These are phyloP conservation scores for Passer domesticus DNA, from an alignment of 2,113 vertebrate species.

Conservation along the genomic window DNA sequence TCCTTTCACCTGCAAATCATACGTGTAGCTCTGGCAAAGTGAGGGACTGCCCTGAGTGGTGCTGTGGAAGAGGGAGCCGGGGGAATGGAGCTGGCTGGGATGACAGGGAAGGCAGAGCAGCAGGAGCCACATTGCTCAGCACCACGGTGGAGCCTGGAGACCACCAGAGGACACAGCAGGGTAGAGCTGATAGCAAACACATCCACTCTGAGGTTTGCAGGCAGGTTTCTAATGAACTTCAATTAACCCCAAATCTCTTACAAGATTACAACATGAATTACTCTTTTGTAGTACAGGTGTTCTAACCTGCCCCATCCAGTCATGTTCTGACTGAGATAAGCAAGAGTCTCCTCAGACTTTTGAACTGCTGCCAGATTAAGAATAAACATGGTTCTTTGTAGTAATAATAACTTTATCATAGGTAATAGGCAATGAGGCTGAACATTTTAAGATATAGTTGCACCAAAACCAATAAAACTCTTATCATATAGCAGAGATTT, in stretches of 20 bases:
- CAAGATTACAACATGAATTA: neutral
- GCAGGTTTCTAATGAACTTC: neutral
- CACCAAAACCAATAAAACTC: neutral
- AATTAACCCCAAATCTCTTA: neutral
- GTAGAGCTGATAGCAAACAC: neutral
- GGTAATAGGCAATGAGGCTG: neutral
- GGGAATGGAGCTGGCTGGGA: neutral
- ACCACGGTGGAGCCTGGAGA: neutral
- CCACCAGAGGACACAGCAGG: neutral
- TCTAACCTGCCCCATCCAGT: neutral
- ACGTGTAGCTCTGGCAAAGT: neutral
- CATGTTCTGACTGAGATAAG: neutral
- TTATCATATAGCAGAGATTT: neutral
- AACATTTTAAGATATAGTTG: neutral
- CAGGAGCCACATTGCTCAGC: fast-evolving
- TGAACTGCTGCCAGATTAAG: neutral
- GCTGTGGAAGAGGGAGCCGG: neutral
- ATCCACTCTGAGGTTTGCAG: neutral
- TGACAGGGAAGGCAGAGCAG: neutral
- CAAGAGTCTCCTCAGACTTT: neutral
- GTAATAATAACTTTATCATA: neutral
- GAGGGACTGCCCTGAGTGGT: neutral
- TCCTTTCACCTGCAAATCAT: neutral
- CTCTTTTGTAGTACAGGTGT: neutral
- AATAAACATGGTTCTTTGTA: neutral